These are phyloP conservation scores for Anthonomus grandis DNA, from an alignment of 1,140 invertebrate genomes.

Conservation along the genomic window DNA sequence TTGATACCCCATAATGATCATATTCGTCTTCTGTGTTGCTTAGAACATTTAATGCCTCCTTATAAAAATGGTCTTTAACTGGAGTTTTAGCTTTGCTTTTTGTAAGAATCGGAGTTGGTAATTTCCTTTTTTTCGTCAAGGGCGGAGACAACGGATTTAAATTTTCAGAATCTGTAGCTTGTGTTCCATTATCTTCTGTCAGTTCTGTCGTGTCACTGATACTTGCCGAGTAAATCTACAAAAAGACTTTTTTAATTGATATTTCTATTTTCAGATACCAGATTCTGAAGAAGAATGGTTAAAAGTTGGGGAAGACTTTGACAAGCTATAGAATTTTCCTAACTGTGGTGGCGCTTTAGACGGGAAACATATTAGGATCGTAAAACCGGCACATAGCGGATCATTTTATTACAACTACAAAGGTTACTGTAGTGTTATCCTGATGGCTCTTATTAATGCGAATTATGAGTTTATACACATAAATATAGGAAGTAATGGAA, in stretches of 20 bases:
- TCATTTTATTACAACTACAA: conserved; percentile 38
- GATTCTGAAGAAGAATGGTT: conserved; percentile 13
- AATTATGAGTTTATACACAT: conserved; percentile 44
- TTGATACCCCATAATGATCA: not conserved
- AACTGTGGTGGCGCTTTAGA: conserved; percentile 9
- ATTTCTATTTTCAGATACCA: conserved; percentile 6
- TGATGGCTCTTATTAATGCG: too few relatives aligned
- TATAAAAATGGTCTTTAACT: not conserved
- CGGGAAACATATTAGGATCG: conserved; percentile 16
- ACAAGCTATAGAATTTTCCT: not conserved
- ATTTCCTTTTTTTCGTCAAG: not conserved
- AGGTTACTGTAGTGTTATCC: conserved; percentile 11
- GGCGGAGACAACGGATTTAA: not conserved
- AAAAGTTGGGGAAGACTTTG: conserved; percentile 9
- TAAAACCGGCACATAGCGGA: conserved; percentile 4
- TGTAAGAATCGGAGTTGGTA: not conserved
- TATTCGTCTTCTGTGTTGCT: not conserved
- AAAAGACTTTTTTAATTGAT: not conserved
- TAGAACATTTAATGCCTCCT: not conserved
- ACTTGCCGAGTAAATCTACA: not conserved
- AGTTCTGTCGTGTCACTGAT: too few relatives aligned
- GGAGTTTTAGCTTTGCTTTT: not conserved
- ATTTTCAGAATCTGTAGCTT: not conserved
- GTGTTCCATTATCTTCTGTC: not conserved
- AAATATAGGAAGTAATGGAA: conserved; percentile 43